Base-by-base conservation (phyloP, 2,888 invertebrate genomes). In the Ophioninae sp. region DNA sequence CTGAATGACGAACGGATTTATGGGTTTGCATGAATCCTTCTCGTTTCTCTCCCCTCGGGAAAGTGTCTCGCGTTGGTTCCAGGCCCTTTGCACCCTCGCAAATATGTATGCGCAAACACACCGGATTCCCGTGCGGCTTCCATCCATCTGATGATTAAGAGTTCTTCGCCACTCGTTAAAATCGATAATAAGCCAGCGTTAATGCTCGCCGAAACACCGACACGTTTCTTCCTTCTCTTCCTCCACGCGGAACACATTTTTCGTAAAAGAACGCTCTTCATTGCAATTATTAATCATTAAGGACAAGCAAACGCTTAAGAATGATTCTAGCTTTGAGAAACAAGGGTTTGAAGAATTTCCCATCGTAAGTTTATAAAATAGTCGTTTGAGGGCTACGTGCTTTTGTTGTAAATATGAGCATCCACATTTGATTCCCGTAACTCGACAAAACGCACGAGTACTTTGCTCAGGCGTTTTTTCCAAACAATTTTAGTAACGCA, bases 51-150 rank as follows among this genome's bases (percentile, higher is more conserved):
- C 41, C 73, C 61, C 50, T 44, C 56, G 39, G 41, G 30, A 30
- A 30, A 30, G 67, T 23, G 61, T 44, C n/a, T 80, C 62, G n/a
- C 81, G 70, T 59, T 82, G 68, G 62, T 69, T 75, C 73, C 61
- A 23, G 57, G 68, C 80, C 56, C 70, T 61, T 21, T 61, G 20
- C 80, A 84, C 86, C 86, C 85, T 85, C 79, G 85, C 86, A 86
- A 87, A 87, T 86, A 87, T 85, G 83, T 83, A 85, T 86, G 82
- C 79, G 85, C 85, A 87, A 87, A 87, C 86, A 87, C 30, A 68
- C 62, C 83, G 79, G 80, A 75, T 77, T 50, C 17, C 50, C 77
- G 80, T 68, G 70, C 73, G 59, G 80, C 59, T 80, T 77, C 62
- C 50, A 77, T 64, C 80, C 74, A 44, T 79, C 73, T 79, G 73